Base-by-base conservation (phyloP, 2,113 vertebrate genomes). In the Setophaga coronata region DNA sequence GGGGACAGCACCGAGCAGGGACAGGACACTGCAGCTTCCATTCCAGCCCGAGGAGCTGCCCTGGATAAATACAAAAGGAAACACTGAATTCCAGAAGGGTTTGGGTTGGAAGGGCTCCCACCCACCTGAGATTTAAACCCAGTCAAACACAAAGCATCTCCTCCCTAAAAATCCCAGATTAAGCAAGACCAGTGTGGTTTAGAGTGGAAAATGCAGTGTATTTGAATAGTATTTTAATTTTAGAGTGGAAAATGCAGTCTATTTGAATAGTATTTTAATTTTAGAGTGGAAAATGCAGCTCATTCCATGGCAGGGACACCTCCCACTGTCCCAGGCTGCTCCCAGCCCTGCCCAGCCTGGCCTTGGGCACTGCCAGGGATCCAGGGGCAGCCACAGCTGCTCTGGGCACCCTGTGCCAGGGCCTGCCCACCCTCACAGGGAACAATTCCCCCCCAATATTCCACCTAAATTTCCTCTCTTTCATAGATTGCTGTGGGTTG, bases 361-460 rank as follows among this genome's bases (percentile, higher is more conserved):
- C 45, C 70, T 89, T n/a, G 61, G 47, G 1, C 78, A 82, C n/a
- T 89, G 6, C 54, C 61, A 76, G 61, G 54, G 70, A 40, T 82
- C 43, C 71, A 86, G 87, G 69, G 45, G 45, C 87, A 89, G 53
- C 87, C 87, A 2, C 69, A 82, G 69, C 61, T 82, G 4, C 69
- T 74, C 78, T 74, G 87, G 51, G 58, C 38, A 89, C 15, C 67
- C 69, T 82, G 60, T 51, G 69, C 69, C 69, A 89, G 69, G 57
- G 23, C 38, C 51, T 89, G 2, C 10, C 15, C 61, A 60, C 45
- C 54, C 29, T 82, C 0, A 0, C 4, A 56, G 5, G 2, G 7
- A 24, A 18, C 11, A 57, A 65, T 76, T 54, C 31, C 21, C 24
- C 9, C 1, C 34, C 29, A 47, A 16, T 6, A 5, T 26, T 25